phyloP scores from a whole-genome alignment of 2,888 invertebrate genomes.

The Baronia brevicornis region DNA sequence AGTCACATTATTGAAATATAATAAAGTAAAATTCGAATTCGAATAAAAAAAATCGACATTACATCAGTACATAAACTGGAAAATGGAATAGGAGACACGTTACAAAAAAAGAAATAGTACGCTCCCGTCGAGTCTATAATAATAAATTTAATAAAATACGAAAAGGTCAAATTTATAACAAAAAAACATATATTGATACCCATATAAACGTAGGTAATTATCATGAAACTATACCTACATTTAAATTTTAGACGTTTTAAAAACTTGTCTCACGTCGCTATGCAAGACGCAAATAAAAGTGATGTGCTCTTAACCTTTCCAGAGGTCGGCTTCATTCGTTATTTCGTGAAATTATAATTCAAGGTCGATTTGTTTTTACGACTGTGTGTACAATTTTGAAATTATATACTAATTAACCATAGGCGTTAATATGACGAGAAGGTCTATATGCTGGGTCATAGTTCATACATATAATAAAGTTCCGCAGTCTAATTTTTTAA shows the following conservation, averaged over 20 bases:
- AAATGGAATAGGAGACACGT: not conserved
- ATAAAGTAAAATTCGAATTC: too few species aligned
- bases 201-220: conserved; percentile 21
- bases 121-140: not conserved
- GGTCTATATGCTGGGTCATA: too few species aligned
- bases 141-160: conserved; percentile 15
- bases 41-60: not conserved
- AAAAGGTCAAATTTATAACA: conserved; percentile 23
- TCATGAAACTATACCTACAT: conserved; percentile 20
- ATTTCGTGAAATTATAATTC: conserved; percentile 62
- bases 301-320: conserved; percentile 67
- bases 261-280: conserved; percentile 43
- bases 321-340: conserved; percentile 50
- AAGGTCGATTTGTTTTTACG: conserved; percentile 48
- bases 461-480: too few species aligned
- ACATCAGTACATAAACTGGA: not conserved
- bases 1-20: too few species aligned
- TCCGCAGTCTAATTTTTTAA: too few species aligned
- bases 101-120: not conserved
- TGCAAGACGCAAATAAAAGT: conserved; percentile 57
- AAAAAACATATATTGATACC: conserved; percentile 18
- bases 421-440: too few species aligned
- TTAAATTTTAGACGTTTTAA: conserved; percentile 27
- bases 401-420: conserved; percentile 4
- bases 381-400: conserved; percentile 10